Conservation (phyloP, 2,113 vertebrate genomes). For the Perccottus glenii region DNA sequence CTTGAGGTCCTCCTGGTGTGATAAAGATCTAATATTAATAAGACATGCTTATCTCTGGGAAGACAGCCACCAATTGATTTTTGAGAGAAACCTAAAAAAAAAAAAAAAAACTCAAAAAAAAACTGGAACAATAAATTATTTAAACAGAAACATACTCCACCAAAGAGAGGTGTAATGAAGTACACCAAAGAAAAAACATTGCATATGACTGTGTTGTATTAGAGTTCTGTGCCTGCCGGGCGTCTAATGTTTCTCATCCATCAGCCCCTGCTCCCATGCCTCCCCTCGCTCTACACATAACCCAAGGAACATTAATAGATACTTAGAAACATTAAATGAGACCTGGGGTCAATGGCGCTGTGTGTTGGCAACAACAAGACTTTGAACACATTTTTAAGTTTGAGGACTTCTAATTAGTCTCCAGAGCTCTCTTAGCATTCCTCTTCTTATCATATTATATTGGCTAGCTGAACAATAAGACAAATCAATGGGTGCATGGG, state of each 20-base stretch:
- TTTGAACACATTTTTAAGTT: slow-evolving; percentile 71
- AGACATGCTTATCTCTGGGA: slow-evolving; percentile 84
- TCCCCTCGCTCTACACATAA: slow-evolving; percentile 77
- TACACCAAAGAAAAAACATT: slow-evolving; percentile 73
- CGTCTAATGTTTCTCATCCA: slow-evolving; percentile 86
- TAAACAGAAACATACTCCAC: slow-evolving; percentile 62
- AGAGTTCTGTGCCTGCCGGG: slow-evolving; percentile 82
- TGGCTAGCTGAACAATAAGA: slow-evolving; percentile 55
- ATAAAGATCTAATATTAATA: slow-evolving; percentile 88
- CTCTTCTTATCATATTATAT: slow-evolving; percentile 44
- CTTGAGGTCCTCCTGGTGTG: slow-evolving; percentile 79
- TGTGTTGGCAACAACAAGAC: slow-evolving; percentile 64
- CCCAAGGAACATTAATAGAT: slow-evolving; percentile 76
- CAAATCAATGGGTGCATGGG: slow-evolving; percentile 39
- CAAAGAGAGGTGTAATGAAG: slow-evolving; percentile 83
- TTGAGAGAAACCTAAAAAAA: slow-evolving; percentile 69
- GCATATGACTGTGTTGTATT: slow-evolving; percentile 66
- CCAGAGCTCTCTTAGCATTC: slow-evolving; percentile 57
- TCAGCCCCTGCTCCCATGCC: slow-evolving; percentile 79
- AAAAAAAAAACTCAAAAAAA: slow-evolving; percentile 41
- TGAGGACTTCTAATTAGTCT: slow-evolving; percentile 78
- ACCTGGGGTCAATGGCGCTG: slow-evolving; percentile 68
- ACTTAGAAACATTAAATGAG: slow-evolving; percentile 77
- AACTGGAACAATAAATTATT: slow-evolving; percentile 65
- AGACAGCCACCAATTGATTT: slow-evolving; percentile 81